phyloP scores from a whole-genome alignment of 2,113 vertebrate genomes.

The Galbula dea region DNA sequence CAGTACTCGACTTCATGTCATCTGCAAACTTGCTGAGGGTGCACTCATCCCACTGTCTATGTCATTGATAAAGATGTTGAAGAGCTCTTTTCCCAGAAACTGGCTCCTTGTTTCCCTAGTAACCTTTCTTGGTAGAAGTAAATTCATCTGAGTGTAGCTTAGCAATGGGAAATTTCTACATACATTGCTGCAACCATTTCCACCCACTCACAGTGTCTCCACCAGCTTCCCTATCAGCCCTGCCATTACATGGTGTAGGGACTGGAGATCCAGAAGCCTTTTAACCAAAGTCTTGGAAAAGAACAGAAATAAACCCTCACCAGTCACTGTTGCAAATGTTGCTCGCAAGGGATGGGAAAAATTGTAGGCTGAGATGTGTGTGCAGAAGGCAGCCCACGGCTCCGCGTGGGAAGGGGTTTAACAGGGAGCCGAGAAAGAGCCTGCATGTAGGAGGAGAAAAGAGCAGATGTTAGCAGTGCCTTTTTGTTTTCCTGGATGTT shows the following conservation, averaged over 20 bases:
- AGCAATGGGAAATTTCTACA: neutral
- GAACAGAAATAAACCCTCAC: slow-evolving; percentile 21
- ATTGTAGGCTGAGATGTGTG: neutral
- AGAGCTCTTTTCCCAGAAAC: neutral
- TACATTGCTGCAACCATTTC: neutral
- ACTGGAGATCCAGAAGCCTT: neutral
- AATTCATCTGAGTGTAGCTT: neutral
- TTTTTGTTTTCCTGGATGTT: slow-evolving; percentile 53
- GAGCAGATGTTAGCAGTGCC: slow-evolving; percentile 49
- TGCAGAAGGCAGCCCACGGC: slow-evolving; percentile 18
- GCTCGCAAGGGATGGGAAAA: slow-evolving; percentile 11
- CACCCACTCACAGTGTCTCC: neutral
- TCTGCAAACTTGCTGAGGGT: too few species aligned
- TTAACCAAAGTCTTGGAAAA: neutral
- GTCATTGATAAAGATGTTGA: too few species aligned
- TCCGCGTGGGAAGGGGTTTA: slow-evolving; percentile 44
- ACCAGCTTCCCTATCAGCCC: neutral
- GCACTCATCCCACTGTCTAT: too few species aligned
- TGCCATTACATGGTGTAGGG: fast-evolving
- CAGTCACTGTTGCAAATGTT: neutral
- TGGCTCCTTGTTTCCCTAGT: slow-evolving; percentile 37
- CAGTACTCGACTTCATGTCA: too few species aligned
- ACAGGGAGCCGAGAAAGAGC: slow-evolving; percentile 39
- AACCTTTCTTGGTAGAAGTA: neutral
- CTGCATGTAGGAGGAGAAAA: slow-evolving; percentile 12